phyloP scores from a whole-genome alignment of 2,113 vertebrate genomes.

The Rhagologus leucostigma region DNA sequence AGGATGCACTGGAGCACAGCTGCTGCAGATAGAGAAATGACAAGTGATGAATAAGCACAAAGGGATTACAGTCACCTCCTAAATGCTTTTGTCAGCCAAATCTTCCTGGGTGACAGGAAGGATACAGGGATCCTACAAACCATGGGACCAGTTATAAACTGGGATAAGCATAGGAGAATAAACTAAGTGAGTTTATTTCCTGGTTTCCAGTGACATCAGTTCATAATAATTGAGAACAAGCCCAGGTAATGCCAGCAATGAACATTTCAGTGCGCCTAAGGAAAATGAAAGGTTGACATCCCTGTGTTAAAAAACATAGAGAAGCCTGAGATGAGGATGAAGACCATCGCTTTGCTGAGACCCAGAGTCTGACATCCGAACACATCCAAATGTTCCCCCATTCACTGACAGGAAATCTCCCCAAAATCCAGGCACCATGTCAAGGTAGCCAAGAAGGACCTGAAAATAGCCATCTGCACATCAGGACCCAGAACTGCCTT shows the following conservation, averaged over 20 bases:
- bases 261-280: neutral
- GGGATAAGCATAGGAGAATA: neutral
- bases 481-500: neutral
- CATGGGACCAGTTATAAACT: neutral
- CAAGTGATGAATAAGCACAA: neutral
- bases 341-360: neutral
- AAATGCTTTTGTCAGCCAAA: neutral
- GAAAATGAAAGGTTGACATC: neutral
- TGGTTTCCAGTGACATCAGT: neutral
- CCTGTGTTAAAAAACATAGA: neutral
- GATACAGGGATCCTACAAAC: neutral
- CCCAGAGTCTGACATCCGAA: neutral
- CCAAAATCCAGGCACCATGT: neutral
- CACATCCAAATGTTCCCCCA: rapidly evolving
- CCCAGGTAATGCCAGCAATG: neutral
- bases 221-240: neutral
- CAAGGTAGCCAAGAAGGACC: neutral
- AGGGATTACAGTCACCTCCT: neutral
- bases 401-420: neutral
- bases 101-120: neutral
- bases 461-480: neutral
- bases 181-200: neutral
- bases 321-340: neutral
- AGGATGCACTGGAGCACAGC: neutral
- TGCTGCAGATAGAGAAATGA: neutral